Evolutionary conservation across 2,113 vertebrate species (phyloP), one percentile per base, ranked within the genome.

Genomic region (Condylura cristata): DNA sequence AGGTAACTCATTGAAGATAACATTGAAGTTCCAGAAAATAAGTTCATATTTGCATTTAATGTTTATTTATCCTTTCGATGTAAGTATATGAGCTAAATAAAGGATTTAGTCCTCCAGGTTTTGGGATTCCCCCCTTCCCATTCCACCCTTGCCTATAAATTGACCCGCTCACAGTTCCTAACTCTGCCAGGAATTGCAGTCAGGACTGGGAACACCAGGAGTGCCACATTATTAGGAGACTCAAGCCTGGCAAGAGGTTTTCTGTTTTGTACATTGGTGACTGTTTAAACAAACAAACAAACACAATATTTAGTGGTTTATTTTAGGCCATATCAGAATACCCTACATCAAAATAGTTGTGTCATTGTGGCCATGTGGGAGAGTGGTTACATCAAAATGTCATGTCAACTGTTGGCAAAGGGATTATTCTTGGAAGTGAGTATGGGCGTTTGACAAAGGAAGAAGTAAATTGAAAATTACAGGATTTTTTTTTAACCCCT

Each of bases 321-420:
- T 95, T 91, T 94, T 71, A 51, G 53, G 79, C 66, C 63, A 58
- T 48, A 65, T 87, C 74, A 81, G 20, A 88, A 92, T 93, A 76
- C 44, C 58, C n/a, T 51, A 18, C 18, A 28, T 93, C 70, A 80
- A 68, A 93, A 76, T 34, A 71, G 86, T 44, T 82, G 20, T 76
- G n/a, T 91, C 79, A n/a, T 89, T 66, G 66, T 94, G 89, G 79
- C 89, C 48, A 0, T 46, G 28, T 80, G 81, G 86, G 34, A 92
- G 85, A 94, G 48, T 63, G 51, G 82, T 89, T 89, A 41, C 63
- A 60, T 82, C 32, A 65, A 70, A 91, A 91, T 41, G 17, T 92
- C 68, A 28, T 32, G 17, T 92, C 68, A 28, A 28, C 2, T 82
- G 84, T 94, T 48, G 87, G 80, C 60, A 93, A 89, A 91, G 18